A percentile compares a stretch with the other conserved stretches of the same genome.
These are phyloP conservation scores for Poecilia picta DNA, from an alignment of 2,797 vertebrate genomes.

Conservation along the genomic window DNA sequence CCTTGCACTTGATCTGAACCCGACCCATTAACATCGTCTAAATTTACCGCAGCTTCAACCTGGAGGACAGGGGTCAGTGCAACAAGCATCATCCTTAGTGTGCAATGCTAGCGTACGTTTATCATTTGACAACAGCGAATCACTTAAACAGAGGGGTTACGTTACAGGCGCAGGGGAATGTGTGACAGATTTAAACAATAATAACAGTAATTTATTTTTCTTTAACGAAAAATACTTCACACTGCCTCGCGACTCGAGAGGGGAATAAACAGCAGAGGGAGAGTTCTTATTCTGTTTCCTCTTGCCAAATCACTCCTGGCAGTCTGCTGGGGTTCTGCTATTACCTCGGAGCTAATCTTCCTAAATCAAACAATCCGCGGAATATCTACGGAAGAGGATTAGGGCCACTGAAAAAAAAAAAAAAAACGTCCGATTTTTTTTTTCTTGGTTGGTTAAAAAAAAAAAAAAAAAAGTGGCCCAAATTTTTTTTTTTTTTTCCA, in stretches of 20 bases:
- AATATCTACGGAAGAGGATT: too few relatives aligned
- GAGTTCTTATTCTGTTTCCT: constrained; percentile 50
- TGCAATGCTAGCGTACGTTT: constrained; percentile 62
- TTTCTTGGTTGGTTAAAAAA: too few relatives aligned
- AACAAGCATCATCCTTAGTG: constrained; percentile 24
- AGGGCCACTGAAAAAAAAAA: too few relatives aligned
- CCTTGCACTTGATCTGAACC: constrained; percentile 60
- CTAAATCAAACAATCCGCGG: constrained; percentile 63
- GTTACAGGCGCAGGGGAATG: constrained; percentile 52
- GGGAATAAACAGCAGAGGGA: constrained; percentile 69
- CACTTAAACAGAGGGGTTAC: constrained; percentile 68
- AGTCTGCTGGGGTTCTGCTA: constrained; percentile 55
- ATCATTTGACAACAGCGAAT: constrained; percentile 77
- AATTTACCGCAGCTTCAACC: constrained; percentile 54
- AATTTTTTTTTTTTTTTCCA: too few relatives aligned
- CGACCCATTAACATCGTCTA: constrained; percentile 64
- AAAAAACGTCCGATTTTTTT: too few relatives aligned
- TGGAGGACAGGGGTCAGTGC: constrained; percentile 52
- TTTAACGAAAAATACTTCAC: constrained; percentile 80
- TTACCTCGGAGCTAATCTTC: constrained; percentile 66
- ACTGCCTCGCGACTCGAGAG: constrained; percentile 55
- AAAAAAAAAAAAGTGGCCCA: too few relatives aligned
- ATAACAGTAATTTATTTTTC: constrained; percentile 76
- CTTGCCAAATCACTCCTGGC: constrained; percentile 57
- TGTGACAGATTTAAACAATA: constrained; percentile 75